phyloP scores from a whole-genome alignment of 2,888 invertebrate genomes.

The Patella pellucida region DNA sequence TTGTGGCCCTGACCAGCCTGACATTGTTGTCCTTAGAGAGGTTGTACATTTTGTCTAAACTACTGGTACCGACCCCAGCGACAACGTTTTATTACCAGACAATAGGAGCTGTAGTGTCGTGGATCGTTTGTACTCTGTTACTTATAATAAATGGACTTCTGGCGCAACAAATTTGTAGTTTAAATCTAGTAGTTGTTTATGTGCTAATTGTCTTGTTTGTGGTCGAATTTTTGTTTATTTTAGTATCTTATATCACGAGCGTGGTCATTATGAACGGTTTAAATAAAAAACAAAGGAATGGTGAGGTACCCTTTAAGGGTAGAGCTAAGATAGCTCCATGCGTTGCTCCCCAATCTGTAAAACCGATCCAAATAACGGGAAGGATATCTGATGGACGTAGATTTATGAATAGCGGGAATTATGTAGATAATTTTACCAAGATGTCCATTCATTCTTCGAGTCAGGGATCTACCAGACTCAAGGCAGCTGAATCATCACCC shows the following conservation, averaged over 20 bases:
- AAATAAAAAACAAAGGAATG: too few species aligned
- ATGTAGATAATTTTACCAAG: too few species aligned
- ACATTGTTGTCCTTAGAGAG: conserved; percentile 8
- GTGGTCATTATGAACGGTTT: conserved; percentile 12
- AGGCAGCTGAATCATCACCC: too few species aligned
- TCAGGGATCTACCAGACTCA: too few species aligned
- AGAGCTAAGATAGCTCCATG: too few species aligned
- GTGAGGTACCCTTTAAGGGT: too few species aligned
- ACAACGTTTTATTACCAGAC: background rate
- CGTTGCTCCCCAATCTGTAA: too few species aligned
- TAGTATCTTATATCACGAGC: background rate
- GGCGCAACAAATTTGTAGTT: background rate
- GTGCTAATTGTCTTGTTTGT: background rate
- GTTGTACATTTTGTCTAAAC: conserved; percentile 11
- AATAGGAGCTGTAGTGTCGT: background rate
- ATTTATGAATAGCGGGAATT: too few species aligned
- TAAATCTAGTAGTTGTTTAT: background rate
- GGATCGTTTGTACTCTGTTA: background rate
- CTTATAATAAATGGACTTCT: conserved; percentile 4
- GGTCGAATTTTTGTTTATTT: conserved; percentile 13
- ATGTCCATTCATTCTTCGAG: too few species aligned
- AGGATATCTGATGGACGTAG: too few species aligned
- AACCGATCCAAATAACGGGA: too few species aligned
- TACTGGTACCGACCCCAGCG: background rate
- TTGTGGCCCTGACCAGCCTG: conserved; percentile 10